Evolutionary conservation across 2,888 invertebrate species (phyloP), one percentile per base, ranked within the genome.

Genomic region (Oxytorus armatus): DNA sequence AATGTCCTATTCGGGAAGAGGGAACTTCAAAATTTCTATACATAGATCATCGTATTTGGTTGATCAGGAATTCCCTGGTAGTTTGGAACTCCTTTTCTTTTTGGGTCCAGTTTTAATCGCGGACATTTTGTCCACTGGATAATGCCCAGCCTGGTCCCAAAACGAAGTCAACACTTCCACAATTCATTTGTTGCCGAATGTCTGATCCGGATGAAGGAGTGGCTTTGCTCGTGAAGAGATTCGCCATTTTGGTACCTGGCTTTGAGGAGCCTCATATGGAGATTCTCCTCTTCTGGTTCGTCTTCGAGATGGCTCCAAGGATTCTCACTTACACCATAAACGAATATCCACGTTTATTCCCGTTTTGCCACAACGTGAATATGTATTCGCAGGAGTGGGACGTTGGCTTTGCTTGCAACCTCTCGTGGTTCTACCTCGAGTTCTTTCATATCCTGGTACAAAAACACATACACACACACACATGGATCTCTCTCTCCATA

Each of bases 391-490:
- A 23, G 25, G 42, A 63, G 63, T 63, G 63, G 63, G 63, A 63
- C 25, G 63, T 63, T 63, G 14, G 61, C 4, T 63, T 63, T 16
- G 63, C 63, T 44, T 29, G 44, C 42, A n/a, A 25, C 39, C 51
- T 51, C 66, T 66, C 11, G 39, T 36, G 65, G 33, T 78, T 63
- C 44, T 61, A 69, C 39, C 39, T 69, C 68, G 69, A 18, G 47
- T 59, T 79, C 61, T 66, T 75, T 61, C 14, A 39, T 77, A 78
- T 77, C 25, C 66, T 25, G 42, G 59, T 76, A 61, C 66, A 55
- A 42, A 33, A 68, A 65, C 61, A 51, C 29, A 55, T 47, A 33
- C 16, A 51, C 61, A 14, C n/a, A 21, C 65, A 23, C 61, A 61
- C 59, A 44, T 23, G 36, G 11, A 55, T 69, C 69, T 55, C 47